Evolutionary conservation across 2,113 vertebrate species (phyloP), one percentile per base, ranked within the genome.

Genomic region (Peromyscus polionotus): DNA sequence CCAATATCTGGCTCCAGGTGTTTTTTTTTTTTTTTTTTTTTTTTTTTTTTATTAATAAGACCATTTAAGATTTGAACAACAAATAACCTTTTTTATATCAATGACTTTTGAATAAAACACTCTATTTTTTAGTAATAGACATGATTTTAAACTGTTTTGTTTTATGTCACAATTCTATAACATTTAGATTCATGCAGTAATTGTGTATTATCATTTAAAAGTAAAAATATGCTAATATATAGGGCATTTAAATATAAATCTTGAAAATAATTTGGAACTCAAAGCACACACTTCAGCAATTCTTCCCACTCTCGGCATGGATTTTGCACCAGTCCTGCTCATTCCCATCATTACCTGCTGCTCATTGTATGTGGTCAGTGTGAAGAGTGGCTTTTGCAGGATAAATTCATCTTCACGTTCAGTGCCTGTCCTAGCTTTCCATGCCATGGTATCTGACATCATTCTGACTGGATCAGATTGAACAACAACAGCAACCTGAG

Each of bases 311-410:
- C 79, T 80, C 63, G 45, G 54, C 10, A 17, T 36, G 28, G 57
- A 24, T 59, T 95, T 86, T 79, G 24, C 10, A 57, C 65, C 79
- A 88, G 7, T 65, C 22, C n/a, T 70, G 65, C 2, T 3, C 4
- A 72, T 22, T 68, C n/a, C 57, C 85, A 28, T 51, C 94, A 5
- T 96, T 98, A 99, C 99, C 99, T 99, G 99, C 93, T 98, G 98
- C 28, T 99, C 99, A 33, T 94, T 99, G 98, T 99, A 99, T 0
- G 99, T 99, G 95, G 99, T 98, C 90, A 99, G 48, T 63, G 97
- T 83, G 98, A 99, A 99, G 67, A 99, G 99, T 4, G 99, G 99
- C 98, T 98, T 99, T 61, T 99, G 99, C 88, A 99, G 99, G 86
- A 98, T 96, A 95, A 98, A 98, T 96, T 99, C 99, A 3, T 98